Percentiles rank a stretch among this genome's conserved stretches.
Conservation (phyloP, 1,140 invertebrate species). For the Drosophila sturtevanti region DNA sequence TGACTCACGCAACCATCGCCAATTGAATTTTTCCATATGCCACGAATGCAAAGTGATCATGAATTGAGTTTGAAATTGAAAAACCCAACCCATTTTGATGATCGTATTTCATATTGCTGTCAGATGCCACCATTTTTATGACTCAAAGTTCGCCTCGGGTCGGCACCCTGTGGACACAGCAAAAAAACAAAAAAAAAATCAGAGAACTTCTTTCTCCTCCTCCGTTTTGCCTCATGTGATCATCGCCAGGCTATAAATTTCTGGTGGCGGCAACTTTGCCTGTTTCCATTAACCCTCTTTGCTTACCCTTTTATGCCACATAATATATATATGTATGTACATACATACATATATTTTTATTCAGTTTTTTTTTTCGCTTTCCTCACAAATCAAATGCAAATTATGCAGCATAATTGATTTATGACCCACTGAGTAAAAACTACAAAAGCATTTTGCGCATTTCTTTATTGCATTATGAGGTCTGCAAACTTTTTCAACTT, state of each 20-base stretch:
- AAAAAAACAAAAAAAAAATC: constrained; percentile 4
- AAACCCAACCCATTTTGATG: constrained; percentile 24
- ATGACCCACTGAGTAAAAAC: constrained; percentile 41
- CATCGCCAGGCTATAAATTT: constrained; percentile 61
- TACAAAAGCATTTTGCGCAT: constrained; percentile 51
- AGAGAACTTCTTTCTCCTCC: constrained; percentile 15
- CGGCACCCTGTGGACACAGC: constrained; percentile 49
- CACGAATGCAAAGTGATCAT: constrained; percentile 8
- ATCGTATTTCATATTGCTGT: constrained; percentile 65
- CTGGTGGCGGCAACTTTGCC: constrained; percentile 33
- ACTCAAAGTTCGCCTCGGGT: constrained; percentile 48
- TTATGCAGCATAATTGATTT: constrained; percentile 78
- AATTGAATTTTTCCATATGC: background rate
- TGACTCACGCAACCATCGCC: background rate
- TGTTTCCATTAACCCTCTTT: constrained; percentile 5
- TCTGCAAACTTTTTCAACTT: constrained; percentile 71
- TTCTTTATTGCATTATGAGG: constrained; percentile 53
- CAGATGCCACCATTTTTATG: constrained; percentile 51
- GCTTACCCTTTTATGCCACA: constrained; percentile 31
- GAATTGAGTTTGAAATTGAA: constrained; percentile 39
- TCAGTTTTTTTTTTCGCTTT: constrained; percentile 1
- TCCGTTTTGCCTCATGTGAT: constrained; percentile 42
- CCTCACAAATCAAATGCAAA: constrained; percentile 78
- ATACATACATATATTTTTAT: too few relatives aligned
- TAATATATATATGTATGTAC: too few relatives aligned